phyloP scores from a whole-genome alignment of 2,888 invertebrate genomes.

The Drosophila anomelani region DNA sequence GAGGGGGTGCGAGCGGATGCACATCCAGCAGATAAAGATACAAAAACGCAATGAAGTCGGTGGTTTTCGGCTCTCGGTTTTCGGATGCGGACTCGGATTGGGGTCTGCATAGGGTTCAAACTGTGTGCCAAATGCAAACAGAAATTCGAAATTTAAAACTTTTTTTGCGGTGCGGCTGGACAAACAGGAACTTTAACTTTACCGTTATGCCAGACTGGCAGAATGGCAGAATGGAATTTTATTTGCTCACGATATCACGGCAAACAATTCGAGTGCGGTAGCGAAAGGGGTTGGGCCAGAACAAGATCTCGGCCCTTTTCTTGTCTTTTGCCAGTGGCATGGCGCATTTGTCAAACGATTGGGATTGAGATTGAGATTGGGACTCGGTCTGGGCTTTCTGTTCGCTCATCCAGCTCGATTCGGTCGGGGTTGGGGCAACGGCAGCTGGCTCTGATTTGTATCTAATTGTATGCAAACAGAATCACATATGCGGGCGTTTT shows the following conservation, averaged over 20 bases:
- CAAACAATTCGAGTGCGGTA: constrained; percentile 21
- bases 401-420: constrained; percentile 6
- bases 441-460: constrained; percentile 80
- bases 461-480: constrained; percentile 78
- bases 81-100: constrained; percentile 10
- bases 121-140: constrained; percentile 72
- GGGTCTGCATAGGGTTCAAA: constrained; percentile 62
- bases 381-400: background rate
- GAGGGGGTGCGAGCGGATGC: constrained; percentile 19
- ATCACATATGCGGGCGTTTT: constrained; percentile 72
- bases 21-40: constrained; percentile 63
- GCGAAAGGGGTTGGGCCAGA: constrained; percentile 16
- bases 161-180: constrained; percentile 49
- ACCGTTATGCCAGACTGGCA: constrained; percentile 52
- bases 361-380: constrained; percentile 5
- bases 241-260: constrained; percentile 41
- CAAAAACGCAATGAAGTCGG: constrained; percentile 68
- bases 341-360: constrained; percentile 68
- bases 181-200: constrained; percentile 66
- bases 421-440: constrained; percentile 32
- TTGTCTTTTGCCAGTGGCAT: constrained; percentile 70
- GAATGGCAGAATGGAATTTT: constrained; percentile 21
- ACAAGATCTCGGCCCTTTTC: constrained; percentile 71
- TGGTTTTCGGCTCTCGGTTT: constrained; percentile 41
- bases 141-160: constrained; percentile 70